Conservation (phyloP, 2,113 vertebrate species). For the Prionailurus bengalensis region DNA sequence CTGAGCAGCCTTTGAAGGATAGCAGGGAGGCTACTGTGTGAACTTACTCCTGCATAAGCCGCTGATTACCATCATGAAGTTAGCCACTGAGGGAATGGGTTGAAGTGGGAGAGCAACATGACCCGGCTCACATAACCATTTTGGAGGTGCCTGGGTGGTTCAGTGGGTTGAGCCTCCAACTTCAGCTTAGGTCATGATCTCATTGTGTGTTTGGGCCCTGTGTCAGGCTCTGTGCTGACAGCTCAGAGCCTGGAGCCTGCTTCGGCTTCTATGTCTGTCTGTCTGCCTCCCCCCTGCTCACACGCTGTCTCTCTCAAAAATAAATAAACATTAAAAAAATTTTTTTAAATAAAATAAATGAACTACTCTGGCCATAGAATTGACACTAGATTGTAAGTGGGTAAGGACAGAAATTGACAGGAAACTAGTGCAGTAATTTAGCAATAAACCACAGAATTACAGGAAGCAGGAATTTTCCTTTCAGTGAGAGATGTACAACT, state of each 20-base stretch:
- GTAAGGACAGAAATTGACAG: background rate
- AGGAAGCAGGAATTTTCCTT: background rate
- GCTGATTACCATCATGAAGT: background rate
- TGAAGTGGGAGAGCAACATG: background rate
- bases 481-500: background rate
- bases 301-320: too few species aligned
- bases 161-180: too few species aligned
- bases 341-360: background rate
- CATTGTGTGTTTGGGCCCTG: too few species aligned
- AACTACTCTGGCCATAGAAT: background rate
- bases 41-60: background rate
- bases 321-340: too few species aligned
- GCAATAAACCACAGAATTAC: background rate
- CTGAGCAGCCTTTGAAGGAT: background rate
- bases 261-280: too few species aligned
- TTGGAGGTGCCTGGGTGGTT: too few species aligned
- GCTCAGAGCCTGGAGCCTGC: too few species aligned
- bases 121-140: too few species aligned
- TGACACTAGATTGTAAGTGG: background rate
- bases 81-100: background rate
- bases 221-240: too few species aligned
- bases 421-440: background rate
- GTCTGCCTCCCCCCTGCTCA: too few species aligned
- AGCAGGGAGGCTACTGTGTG: background rate
- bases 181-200: too few species aligned